Conservation (phyloP, 2,113 vertebrate genomes). For the Anolis sagrei region DNA sequence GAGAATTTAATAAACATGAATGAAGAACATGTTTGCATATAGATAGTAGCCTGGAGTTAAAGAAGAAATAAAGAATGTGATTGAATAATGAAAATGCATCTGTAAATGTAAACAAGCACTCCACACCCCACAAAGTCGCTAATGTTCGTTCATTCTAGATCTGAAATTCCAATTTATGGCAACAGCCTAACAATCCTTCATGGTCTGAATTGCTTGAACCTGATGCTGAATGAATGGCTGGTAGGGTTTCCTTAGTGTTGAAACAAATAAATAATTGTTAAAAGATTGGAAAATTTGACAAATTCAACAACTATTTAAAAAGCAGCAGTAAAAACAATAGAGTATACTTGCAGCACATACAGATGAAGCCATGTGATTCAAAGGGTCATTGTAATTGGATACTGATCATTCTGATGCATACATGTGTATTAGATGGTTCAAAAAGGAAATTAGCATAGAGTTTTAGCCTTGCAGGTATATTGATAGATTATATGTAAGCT, state of each 20-base stretch:
- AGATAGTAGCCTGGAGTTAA: neutral
- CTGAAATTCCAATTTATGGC: neutral
- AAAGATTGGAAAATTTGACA: no score
- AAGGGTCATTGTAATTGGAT: no score
- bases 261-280: neutral
- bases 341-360: no score
- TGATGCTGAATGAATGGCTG: neutral
- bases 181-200: neutral
- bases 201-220: neutral
- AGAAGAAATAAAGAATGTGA: neutral
- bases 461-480: no score
- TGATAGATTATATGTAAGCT: no score
- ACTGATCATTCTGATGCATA: no score
- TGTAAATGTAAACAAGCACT: neutral
- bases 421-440: no score
- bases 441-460: no score
- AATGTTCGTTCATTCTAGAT: neutral
- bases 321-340: no score
- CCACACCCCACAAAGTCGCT: neutral
- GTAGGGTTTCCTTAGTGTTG: neutral
- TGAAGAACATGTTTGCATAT: neutral
- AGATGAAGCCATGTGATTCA: no score
- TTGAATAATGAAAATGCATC: neutral
- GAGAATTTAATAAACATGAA: neutral
- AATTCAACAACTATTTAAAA: no score